Base-by-base conservation (phyloP, 2,113 vertebrate genomes). In the Gopherus flavomarginatus region DNA sequence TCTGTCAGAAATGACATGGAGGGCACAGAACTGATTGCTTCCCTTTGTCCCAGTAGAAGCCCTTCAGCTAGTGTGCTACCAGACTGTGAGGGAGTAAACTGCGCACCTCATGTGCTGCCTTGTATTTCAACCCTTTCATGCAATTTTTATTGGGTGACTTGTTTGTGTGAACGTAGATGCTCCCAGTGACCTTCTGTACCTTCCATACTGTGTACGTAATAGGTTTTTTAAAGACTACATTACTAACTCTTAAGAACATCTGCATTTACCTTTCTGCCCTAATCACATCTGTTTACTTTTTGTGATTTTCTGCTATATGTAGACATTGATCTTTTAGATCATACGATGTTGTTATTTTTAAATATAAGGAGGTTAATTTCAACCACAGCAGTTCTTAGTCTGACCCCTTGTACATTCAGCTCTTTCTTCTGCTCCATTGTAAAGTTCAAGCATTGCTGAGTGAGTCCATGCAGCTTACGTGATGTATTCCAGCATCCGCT, bases 231-330 rank as follows among this genome's bases (percentile, higher is more conserved):
- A 89, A 84, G 17, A 69, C 59, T 59, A n/a, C 10, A 59, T 59
- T 83, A 79, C 17, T 81, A 93, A 57, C 8, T 2, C 57, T 84
- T 84, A 8, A 27, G 31, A 92, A 24, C 0, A 0, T 44, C 50
- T 65, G 9, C 5, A 10, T 69, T n/a, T 77, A 26, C 75, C 24
- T 49, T 35, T 42, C 12, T 77, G 22, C 0, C 1, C 47, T 24
- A 69, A 4, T 3, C 16, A 19, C 86, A 21, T 85, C n/a, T 59
- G 6, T 81, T 80, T 79, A 38, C 8, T 22, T 93, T 12, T 42
- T 62, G 26, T 10, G 24, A 52, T 6, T 86, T 56, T 22, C 92
- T 6, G 8, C 86, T 92, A 54, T 0, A 1, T 31, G 19, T 9
- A 87, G 11, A 62, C 81, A 77, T 5, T n/a, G n/a, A 44, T 26